Conservation (phyloP, 2,797 vertebrate genomes). For the Falco biarmicus region DNA sequence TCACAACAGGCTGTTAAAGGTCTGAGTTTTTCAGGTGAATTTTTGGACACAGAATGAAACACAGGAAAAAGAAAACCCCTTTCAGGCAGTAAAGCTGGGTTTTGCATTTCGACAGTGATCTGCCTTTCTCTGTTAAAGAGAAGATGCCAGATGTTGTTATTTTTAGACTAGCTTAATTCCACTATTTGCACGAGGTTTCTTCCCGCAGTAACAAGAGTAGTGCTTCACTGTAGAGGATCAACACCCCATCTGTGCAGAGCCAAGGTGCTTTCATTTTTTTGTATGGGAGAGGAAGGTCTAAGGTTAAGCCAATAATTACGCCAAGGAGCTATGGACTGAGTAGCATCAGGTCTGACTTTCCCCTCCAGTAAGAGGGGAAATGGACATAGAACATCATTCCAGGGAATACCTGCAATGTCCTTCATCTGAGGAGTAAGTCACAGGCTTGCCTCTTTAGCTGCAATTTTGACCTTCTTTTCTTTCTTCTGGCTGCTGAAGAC, state of each 20-base stretch:
- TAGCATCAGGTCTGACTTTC: neutral
- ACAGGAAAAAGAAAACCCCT: neutral
- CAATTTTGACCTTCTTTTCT: neutral
- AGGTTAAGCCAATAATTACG: neutral
- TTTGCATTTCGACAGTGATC: neutral
- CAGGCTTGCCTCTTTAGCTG: neutral
- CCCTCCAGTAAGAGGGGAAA: neutral
- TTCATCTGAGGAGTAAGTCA: neutral
- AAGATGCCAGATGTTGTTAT: neutral
- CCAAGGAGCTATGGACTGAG: neutral
- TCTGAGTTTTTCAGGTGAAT: neutral
- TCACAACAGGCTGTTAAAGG: neutral
- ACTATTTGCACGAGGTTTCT: neutral
- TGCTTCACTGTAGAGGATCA: neutral
- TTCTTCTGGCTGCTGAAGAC: neutral
- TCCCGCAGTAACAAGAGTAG: neutral
- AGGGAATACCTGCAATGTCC: neutral
- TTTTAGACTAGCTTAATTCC: slow-evolving; percentile 14
- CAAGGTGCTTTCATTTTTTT: neutral
- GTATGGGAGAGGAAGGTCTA: neutral
- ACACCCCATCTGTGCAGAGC: neutral
- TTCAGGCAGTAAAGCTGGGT: neutral
- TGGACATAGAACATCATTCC: neutral
- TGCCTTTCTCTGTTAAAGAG: neutral
- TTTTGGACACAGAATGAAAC: neutral